Evolutionary conservation across 1,140 invertebrate genomes (phyloP).

Genomic region (Drosophila auraria): DNA sequence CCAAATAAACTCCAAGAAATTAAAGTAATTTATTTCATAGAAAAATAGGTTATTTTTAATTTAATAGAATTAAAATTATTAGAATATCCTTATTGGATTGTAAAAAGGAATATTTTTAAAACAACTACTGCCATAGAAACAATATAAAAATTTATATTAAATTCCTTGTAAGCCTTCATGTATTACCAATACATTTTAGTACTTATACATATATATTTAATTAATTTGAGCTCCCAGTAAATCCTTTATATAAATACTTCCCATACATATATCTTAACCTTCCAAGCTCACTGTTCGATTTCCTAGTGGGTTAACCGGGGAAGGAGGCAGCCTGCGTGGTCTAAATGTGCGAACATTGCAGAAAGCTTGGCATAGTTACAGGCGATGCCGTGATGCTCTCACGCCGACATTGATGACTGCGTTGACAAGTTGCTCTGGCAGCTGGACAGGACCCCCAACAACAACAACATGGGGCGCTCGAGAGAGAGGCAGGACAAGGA

Average conservation of each 20-base stretch:
- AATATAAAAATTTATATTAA: no score
- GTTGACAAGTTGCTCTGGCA: constrained; percentile 71
- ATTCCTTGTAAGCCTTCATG: no score
- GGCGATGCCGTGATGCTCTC: constrained; percentile 64
- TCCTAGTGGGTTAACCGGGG: constrained; percentile 9
- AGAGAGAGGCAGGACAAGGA: constrained; percentile 39
- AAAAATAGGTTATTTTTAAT: no score
- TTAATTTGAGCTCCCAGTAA: not conserved
- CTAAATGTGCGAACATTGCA: constrained; percentile 72
- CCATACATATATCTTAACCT: not conserved
- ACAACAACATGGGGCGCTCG: constrained; percentile 19
- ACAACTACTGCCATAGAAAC: no score
- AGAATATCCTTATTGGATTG: not conserved
- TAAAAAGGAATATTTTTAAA: no score
- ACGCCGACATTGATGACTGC: constrained; percentile 80
- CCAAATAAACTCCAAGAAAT: no score
- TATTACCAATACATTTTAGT: no score
- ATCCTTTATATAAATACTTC: no score
- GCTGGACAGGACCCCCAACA: constrained; percentile 25
- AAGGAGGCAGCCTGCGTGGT: not conserved
- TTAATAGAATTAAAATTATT: not conserved
- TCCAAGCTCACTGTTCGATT: no score
- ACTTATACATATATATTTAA: not conserved
- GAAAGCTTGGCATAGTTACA: constrained; percentile 72
- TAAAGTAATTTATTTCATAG: no score